Percentiles rank a stretch among this genome's conserved stretches.
phyloP scores from a whole-genome alignment of 2,797 vertebrate species.

The Ambastaia sidthimunki region DNA sequence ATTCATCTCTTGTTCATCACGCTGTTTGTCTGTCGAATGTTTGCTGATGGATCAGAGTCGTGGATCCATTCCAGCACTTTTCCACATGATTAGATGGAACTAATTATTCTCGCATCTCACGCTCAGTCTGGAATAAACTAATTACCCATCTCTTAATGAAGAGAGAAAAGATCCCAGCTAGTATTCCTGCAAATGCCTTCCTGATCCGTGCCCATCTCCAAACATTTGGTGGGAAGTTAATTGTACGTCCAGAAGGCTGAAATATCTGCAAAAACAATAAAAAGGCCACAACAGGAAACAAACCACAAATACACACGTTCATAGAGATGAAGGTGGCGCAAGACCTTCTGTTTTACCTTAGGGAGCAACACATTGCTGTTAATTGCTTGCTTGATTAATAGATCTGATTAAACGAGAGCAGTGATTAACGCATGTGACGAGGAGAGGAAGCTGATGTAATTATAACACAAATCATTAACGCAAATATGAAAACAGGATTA shows the following conservation, averaged over 20 bases:
- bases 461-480: slow-evolving; percentile 63
- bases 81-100: slow-evolving; percentile 61
- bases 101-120: slow-evolving; percentile 60
- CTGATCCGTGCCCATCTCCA: slow-evolving; percentile 39
- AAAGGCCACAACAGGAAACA: not conserved
- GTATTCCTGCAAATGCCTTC: slow-evolving; percentile 31
- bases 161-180: slow-evolving; percentile 45
- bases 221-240: slow-evolving; percentile 35
- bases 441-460: slow-evolving; percentile 59
- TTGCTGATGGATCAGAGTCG: slow-evolving; percentile 52
- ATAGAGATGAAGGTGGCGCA: slow-evolving; percentile 36
- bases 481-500: slow-evolving; percentile 54
- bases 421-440: slow-evolving; percentile 62
- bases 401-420: slow-evolving; percentile 63
- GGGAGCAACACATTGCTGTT: slow-evolving; percentile 59
- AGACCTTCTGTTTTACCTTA: slow-evolving; percentile 56
- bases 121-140: slow-evolving; percentile 60
- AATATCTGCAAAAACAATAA: slow-evolving; percentile 28
- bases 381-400: slow-evolving; percentile 68
- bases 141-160: slow-evolving; percentile 61
- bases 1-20: slow-evolving; percentile 48
- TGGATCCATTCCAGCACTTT: slow-evolving; percentile 57
- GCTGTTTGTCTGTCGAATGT: slow-evolving; percentile 52
- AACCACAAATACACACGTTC: slow-evolving; percentile 29
- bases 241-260: slow-evolving; percentile 35